Evolutionary conservation across 1,140 invertebrate species (phyloP).

Genomic region (Aphelinus certus): DNA sequence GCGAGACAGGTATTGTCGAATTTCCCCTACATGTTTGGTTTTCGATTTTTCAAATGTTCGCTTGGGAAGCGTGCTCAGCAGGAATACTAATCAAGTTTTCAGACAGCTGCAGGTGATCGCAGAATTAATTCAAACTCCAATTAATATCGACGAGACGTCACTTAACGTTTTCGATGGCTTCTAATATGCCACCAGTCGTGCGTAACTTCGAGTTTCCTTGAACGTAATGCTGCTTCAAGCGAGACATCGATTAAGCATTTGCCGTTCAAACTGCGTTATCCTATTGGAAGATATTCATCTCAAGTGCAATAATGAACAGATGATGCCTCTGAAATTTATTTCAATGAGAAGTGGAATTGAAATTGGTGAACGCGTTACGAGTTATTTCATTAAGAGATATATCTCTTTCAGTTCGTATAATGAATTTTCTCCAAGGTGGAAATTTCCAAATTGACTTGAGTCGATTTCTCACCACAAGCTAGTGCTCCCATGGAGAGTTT

Average conservation of each 20-base stretch:
- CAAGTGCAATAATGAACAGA: no score
- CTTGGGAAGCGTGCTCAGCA: background rate
- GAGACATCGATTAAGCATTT: conserved; percentile 11
- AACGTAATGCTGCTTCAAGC: background rate
- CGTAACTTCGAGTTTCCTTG: background rate
- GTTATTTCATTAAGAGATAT: no score
- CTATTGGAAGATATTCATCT: no score
- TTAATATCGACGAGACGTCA: conserved; percentile 47
- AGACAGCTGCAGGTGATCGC: conserved; percentile 32
- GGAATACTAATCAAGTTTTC: conserved; percentile 42
- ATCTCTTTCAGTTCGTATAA: no score
- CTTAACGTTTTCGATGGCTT: conserved; percentile 44
- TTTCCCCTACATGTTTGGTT: background rate
- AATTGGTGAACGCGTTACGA: no score
- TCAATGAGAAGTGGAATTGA: no score
- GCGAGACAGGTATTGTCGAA: no score
- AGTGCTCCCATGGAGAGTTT: no score
- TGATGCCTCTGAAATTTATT: no score
- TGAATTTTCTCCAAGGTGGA: no score
- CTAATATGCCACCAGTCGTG: conserved; percentile 16
- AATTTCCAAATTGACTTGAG: no score
- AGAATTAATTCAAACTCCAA: conserved; percentile 54
- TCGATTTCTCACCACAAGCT: no score
- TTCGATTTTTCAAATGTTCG: conserved; percentile 7
- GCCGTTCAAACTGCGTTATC: background rate